A percentile compares a stretch with the other conserved stretches of the same genome.
phyloP scores from a whole-genome alignment of 2,797 vertebrate species.

The Bufotes viridis region DNA sequence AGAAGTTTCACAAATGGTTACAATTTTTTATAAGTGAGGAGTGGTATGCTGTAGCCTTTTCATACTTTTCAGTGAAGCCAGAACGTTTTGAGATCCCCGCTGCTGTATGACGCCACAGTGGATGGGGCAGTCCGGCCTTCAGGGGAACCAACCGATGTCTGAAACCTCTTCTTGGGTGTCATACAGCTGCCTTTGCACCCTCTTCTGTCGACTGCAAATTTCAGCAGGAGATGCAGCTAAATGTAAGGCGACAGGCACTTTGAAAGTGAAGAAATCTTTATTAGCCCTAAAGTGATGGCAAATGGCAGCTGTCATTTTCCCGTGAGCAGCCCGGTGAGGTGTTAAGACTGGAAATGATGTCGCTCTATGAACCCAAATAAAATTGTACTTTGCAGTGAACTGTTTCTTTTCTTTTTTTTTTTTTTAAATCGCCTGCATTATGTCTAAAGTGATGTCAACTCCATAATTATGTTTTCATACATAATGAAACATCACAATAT shows the following conservation, averaged over 20 bases:
- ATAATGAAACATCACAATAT: constrained; percentile 49
- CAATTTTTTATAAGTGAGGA: no score
- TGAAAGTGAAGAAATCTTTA: neutral
- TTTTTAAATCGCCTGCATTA: constrained; percentile 27
- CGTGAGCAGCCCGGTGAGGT: neutral
- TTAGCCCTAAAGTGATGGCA: neutral
- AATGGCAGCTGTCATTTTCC: neutral
- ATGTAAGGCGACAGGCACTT: neutral
- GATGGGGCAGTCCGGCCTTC: no score
- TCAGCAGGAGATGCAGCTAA: neutral
- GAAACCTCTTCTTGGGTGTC: neutral
- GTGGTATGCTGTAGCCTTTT: no score
- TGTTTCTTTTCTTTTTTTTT: constrained; percentile 33
- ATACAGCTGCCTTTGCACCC: neutral
- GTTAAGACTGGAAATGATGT: neutral
- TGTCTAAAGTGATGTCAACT: constrained; percentile 36
- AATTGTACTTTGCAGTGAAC: constrained; percentile 26
- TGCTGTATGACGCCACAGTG: no score
- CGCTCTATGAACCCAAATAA: neutral
- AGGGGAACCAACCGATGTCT: no score
- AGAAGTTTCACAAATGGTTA: no score
- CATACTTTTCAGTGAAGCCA: no score
- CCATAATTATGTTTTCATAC: constrained; percentile 52
- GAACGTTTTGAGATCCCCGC: no score
- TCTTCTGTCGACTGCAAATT: neutral